Evolutionary conservation across 37 sponge, comb jelly and placozoan genomes (phyloP).

Genomic region (Cliona cf. orientalis): DNA sequence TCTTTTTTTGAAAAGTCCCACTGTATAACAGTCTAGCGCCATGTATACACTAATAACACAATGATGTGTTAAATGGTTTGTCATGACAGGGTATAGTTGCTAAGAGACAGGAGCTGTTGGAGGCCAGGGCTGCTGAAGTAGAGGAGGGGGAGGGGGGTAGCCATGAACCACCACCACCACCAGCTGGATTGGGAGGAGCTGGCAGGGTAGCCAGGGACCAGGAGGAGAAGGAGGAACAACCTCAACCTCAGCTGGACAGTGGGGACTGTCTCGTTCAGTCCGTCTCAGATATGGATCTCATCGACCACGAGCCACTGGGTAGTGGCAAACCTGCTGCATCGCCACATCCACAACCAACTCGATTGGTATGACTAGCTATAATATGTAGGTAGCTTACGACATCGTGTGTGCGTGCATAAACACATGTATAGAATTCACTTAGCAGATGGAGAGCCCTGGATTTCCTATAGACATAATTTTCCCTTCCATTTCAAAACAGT

Average conservation of each 20-base stretch:
- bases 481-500: too few species aligned
- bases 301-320: not conserved
- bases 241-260: not conserved
- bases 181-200: not conserved
- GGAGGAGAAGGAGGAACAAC: not conserved
- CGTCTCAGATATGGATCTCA: slow-evolving; percentile 3
- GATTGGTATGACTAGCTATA: not conserved
- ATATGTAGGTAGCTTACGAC: not conserved
- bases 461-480: too few species aligned
- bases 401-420: too few species aligned
- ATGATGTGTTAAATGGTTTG: not conserved
- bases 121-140: slow-evolving; percentile 11
- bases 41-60: too few species aligned
- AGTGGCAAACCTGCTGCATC: not conserved
- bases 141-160: not conserved
- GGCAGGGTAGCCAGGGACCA: not conserved
- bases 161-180: not conserved
- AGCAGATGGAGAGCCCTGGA: too few species aligned
- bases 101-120: slow-evolving; percentile 9
- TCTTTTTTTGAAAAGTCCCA: too few species aligned
- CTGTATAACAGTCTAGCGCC: too few species aligned
- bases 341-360: not conserved
- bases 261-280: not conserved
- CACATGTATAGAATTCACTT: too few species aligned
- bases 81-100: slow-evolving; percentile 7